These are phyloP conservation scores for Chionodraco myersi DNA, from an alignment of 2,113 vertebrate genomes.

Conservation along the genomic window DNA sequence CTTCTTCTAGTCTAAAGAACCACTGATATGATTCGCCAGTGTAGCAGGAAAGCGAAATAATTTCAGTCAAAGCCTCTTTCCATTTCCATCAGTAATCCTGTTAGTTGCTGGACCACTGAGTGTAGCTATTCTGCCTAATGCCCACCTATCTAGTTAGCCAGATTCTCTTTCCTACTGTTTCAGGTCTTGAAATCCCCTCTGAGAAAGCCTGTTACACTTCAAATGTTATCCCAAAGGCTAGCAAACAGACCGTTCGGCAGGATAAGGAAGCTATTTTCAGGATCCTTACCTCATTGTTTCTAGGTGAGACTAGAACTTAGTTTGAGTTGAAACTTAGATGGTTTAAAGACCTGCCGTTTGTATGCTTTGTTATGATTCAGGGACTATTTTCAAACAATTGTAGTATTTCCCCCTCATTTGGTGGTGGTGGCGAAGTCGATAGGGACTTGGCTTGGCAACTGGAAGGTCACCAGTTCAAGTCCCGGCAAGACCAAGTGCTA, in stretches of 20 bases:
- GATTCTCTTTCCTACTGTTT: constrained; percentile 61
- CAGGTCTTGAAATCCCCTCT: constrained; percentile 41
- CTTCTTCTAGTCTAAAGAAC: not conserved
- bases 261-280: constrained; percentile 37
- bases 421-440: no score
- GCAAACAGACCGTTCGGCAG: constrained; percentile 27
- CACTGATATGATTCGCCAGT: constrained; percentile 22
- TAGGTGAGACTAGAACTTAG: constrained; percentile 46
- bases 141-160: constrained; percentile 67
- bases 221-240: constrained; percentile 45
- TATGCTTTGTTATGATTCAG: no score
- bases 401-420: no score
- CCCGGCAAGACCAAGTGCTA: no score
- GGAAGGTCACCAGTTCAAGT: no score
- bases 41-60: constrained; percentile 33
- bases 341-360: not conserved
- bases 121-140: constrained; percentile 55
- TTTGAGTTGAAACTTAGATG: constrained; percentile 16
- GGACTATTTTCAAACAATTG: no score
- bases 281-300: constrained; percentile 34
- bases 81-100: constrained; percentile 57
- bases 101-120: constrained; percentile 57
- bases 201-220: constrained; percentile 59
- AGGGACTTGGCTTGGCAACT: no score
- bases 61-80: constrained; percentile 62